Base-by-base conservation (phyloP, 1,140 invertebrate genomes). In the Penaeus indicus region DNA sequence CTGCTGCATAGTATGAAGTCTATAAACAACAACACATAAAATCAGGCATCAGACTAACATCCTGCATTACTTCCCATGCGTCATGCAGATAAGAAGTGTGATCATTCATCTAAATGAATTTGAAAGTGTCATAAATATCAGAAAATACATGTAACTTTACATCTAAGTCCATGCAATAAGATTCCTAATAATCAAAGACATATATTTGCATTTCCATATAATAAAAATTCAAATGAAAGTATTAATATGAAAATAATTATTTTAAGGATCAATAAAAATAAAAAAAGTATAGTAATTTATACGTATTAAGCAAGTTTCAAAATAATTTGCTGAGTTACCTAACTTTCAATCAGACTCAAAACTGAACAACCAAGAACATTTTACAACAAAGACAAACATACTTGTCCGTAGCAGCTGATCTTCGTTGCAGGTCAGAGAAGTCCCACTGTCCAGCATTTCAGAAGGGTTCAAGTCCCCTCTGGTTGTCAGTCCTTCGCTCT, bases 371-470 rank as follows among this genome's bases (percentile, higher is more conserved):
- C 81, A 62, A 4, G 19, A 42, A 25, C 63, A 83, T 67, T n/a
- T 63, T 38, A 62, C 63, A 47, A 72, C n/a, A 84, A 90, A 84
- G 61, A 88, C 82, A 88, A 89, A 91, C 91, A 83, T 83, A 95
- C 95, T 94, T 95, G 92, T 94, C 97, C 97, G 92, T 95, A 94
- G 93, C 97, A 98, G 91, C 94, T 94, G 91, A 95, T 95, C 93
- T 96, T 97, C 92, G 95, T 94, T 85, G 95, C 95, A 90, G 97
- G 93, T 99, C 97, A 77, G 95, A 94, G 93, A 98, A 98, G 92
- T 97, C 97, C 96, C 97, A 98, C 18, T 95, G 95, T 60, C 95
- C 95, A 85, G 90, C 91, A 42, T 84, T 32, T 92, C 88, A 19
- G 92, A 92, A n/a, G 91, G 86, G 25, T 90, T 90, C 63, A 85